Evolutionary conservation across 1,140 invertebrate genomes (phyloP).

Genomic region (Ceratitis capitata): DNA sequence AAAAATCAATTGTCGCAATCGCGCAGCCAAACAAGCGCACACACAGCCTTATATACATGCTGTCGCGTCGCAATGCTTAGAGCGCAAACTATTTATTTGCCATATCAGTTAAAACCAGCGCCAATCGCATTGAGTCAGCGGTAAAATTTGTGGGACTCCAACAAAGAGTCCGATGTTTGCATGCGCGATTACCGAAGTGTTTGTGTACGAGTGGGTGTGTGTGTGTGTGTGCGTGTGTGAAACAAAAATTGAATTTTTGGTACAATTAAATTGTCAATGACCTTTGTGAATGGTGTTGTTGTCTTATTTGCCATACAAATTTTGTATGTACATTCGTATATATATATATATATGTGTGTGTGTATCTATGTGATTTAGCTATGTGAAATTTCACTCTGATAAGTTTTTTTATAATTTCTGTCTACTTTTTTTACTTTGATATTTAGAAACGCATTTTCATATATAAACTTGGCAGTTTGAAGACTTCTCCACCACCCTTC

Average conservation of each 20-base stretch:
- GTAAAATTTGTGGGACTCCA: background rate
- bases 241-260: background rate
- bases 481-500: background rate
- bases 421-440: background rate
- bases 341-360: too few species aligned
- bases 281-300: background rate
- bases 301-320: background rate
- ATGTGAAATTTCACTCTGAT: constrained; percentile 13
- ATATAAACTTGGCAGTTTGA: background rate
- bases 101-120: constrained; percentile 10
- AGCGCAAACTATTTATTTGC: background rate
- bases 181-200: background rate
- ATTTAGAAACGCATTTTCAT: background rate
- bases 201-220: background rate
- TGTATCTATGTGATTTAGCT: background rate
- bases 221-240: background rate
- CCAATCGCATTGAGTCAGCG: background rate
- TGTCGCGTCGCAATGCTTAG: background rate
- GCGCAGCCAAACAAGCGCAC: background rate
- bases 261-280: constrained; percentile 17
- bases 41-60: background rate
- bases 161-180: background rate
- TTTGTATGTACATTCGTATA: background rate
- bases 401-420: background rate
- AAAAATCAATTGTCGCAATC: background rate